Conservation (phyloP, 2,113 vertebrate species). For the Polypterus senegalus region DNA sequence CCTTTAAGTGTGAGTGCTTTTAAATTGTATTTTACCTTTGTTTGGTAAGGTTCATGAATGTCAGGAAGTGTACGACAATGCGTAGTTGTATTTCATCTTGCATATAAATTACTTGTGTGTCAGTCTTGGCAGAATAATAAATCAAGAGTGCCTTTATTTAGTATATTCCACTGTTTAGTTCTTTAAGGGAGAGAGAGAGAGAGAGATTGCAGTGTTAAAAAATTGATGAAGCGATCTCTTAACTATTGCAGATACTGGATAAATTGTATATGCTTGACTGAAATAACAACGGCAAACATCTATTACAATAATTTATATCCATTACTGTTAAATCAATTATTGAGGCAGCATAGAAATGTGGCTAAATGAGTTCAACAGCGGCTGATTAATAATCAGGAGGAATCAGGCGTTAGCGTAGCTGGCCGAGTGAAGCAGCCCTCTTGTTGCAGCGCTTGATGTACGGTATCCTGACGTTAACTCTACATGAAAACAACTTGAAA, state of each 20-base stretch:
- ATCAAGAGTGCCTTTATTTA: not conserved
- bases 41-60: too few species aligned
- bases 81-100: too few species aligned
- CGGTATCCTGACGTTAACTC: too few species aligned
- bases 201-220: not conserved
- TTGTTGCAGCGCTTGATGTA: too few species aligned
- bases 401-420: not conserved
- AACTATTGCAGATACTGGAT: constrained; percentile 11
- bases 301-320: constrained; percentile 19
- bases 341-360: constrained; percentile 6
- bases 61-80: too few species aligned
- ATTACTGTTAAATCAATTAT: constrained; percentile 22
- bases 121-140: not conserved
- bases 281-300: constrained; percentile 11
- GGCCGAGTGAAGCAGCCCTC: too few species aligned
- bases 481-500: too few species aligned
- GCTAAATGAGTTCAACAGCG: constrained; percentile 12
- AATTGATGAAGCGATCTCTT: constrained; percentile 20
- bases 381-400: constrained; percentile 16
- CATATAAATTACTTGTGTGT: too few species aligned
- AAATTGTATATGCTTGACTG: not conserved
- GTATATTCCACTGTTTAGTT: not conserved
- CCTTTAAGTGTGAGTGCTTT: too few species aligned
- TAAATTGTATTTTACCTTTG: too few species aligned
- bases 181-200: not conserved